A percentile compares a stretch with the other conserved stretches of the same genome.
These are phyloP conservation scores for Zaprionus inermis DNA, from an alignment of 1,140 invertebrate species.

Conservation along the genomic window DNA sequence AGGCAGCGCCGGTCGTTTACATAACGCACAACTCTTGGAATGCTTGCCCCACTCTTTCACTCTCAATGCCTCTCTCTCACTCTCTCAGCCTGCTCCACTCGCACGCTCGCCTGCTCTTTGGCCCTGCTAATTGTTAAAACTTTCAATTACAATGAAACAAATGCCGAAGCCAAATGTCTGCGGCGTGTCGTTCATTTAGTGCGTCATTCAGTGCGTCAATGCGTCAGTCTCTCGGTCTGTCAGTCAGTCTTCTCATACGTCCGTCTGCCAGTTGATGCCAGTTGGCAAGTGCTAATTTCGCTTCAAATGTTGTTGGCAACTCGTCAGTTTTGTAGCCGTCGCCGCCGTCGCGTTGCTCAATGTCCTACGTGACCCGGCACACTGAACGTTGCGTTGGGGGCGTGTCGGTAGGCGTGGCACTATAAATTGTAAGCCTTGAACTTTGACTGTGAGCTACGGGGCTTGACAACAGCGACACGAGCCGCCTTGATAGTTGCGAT, in stretches of 20 bases:
- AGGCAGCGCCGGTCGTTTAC: conserved; percentile 29
- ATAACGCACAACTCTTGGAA: conserved; percentile 9
- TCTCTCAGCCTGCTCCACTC: conserved; percentile 2
- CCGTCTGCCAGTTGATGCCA: conserved; percentile 13
- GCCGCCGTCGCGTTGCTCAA: neutral
- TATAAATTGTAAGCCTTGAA: conserved; percentile 61
- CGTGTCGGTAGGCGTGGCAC: conserved; percentile 21
- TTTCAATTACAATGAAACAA: conserved; percentile 57
- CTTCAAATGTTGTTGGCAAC: conserved; percentile 68
- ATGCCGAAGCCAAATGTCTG: conserved; percentile 29
- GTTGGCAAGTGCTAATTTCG: conserved; percentile 55
- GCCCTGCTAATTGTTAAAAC: conserved; percentile 66
- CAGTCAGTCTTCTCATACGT: conserved; percentile 30
- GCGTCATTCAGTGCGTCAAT: conserved; percentile 23
- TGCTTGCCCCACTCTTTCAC: neutral
- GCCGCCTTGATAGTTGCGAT: conserved; percentile 39
- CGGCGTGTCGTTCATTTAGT: conserved; percentile 16
- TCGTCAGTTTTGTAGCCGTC: conserved; percentile 47
- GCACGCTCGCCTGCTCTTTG: neutral
- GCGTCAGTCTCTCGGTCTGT: conserved; percentile 36
- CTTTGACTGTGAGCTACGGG: conserved; percentile 35
- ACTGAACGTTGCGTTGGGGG: conserved; percentile 38
- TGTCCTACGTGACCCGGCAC: conserved; percentile 63
- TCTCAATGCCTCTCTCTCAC: neutral
- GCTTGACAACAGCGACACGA: conserved; percentile 12